Conservation (phyloP, 2,797 vertebrate species). For the Podarcis siculus region DNA sequence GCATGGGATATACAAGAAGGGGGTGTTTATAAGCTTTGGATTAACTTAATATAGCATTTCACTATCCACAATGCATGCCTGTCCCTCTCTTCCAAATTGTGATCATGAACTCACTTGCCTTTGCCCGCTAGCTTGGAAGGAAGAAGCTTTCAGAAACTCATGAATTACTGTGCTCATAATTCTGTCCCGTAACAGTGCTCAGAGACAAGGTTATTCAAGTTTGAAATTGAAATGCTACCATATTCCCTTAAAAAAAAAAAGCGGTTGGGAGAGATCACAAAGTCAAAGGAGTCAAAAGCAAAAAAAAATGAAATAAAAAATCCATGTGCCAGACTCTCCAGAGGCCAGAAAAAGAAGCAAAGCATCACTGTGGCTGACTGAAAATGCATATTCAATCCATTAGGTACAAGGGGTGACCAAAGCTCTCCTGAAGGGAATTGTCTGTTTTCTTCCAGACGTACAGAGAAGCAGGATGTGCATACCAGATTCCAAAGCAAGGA, state of each 20-base stretch:
- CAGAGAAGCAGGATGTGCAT: conserved; percentile 28
- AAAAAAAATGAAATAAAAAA: background rate
- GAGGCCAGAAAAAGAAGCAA: background rate
- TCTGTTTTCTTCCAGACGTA: conserved; percentile 46
- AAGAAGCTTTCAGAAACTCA: background rate
- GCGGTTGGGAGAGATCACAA: background rate
- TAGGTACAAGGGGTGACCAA: conserved; percentile 5
- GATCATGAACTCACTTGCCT: background rate
- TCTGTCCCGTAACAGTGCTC: background rate
- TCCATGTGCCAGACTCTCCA: background rate
- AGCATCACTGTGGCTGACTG: background rate
- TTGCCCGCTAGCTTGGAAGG: background rate
- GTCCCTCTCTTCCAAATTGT: background rate
- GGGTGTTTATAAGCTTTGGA: background rate
- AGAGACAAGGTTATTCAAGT: background rate
- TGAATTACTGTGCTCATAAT: background rate
- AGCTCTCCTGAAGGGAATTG: conserved; percentile 2
- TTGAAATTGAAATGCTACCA: conserved; percentile 5
- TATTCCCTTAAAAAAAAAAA: background rate
- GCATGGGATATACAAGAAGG: fast-evolving
- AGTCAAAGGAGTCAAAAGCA: background rate
- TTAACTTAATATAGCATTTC: background rate
- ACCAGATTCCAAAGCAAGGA: conserved; percentile 16
- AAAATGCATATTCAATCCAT: background rate
- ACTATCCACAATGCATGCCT: fast-evolving